phyloP scores from a whole-genome alignment of 2,888 invertebrate species.

The Melanotus villosus region DNA sequence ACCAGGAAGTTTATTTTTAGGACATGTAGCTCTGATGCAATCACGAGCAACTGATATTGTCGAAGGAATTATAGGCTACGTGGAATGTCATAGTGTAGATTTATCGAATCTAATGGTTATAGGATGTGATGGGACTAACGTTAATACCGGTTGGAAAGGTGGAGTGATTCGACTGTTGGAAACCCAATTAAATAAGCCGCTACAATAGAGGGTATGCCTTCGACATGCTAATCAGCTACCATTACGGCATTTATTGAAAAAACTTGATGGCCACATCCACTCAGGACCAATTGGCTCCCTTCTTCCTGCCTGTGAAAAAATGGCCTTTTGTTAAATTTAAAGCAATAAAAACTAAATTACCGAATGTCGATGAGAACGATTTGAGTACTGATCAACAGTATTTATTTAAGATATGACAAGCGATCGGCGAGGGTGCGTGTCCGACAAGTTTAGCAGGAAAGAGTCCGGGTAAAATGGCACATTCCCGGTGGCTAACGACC shows the following conservation, averaged over 20 bases:
- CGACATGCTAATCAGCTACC: constrained; percentile 10
- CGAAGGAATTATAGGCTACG: not conserved
- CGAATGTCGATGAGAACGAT: not conserved
- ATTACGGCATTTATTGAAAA: not conserved
- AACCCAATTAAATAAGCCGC: not conserved
- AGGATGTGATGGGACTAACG: not conserved
- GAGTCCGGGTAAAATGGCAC: constrained; percentile 8
- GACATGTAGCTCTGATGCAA: not conserved
- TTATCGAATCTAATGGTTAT: not conserved
- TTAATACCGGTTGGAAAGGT: not conserved
- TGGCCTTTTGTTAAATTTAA: not conserved
- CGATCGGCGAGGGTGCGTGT: not conserved
- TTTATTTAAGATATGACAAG: not conserved
- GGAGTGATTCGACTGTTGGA: not conserved
- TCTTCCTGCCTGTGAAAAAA: not conserved
- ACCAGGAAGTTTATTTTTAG: not conserved
- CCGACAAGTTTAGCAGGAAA: not conserved
- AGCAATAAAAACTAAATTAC: not conserved
- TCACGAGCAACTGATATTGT: not conserved
- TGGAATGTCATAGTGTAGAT: not conserved
- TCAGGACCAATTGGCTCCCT: not conserved
- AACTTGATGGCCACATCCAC: not conserved
- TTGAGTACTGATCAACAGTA: constrained; percentile 12
- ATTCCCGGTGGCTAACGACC: constrained; percentile 1
- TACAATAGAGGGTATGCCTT: constrained; percentile 11